phyloP scores from a whole-genome alignment of 1,140 invertebrate species.

The Trachymyrmex cornetzi region DNA sequence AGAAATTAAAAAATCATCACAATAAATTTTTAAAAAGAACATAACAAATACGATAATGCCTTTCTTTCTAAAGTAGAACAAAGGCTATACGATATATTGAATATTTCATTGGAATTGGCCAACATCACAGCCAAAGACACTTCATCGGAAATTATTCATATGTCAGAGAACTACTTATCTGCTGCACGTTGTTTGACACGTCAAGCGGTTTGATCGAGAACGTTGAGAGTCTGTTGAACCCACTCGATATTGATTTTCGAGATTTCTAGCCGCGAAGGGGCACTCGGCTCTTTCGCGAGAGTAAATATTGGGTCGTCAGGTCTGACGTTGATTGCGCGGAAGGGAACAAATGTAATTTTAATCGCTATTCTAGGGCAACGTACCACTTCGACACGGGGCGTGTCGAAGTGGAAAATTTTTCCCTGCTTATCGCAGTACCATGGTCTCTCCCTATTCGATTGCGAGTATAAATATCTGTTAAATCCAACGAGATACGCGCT shows the following conservation, averaged over 20 bases:
- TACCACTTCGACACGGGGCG: background rate
- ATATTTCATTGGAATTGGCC: slow-evolving; percentile 32
- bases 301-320: slow-evolving; percentile 75
- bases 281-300: slow-evolving; percentile 64
- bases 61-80: background rate
- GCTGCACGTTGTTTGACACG: slow-evolving; percentile 54
- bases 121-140: slow-evolving; percentile 34
- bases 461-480: slow-evolving; percentile 65
- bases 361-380: slow-evolving; percentile 61
- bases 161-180: slow-evolving; percentile 58
- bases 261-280: slow-evolving; percentile 74
- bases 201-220: slow-evolving; percentile 65
- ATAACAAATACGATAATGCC: background rate
- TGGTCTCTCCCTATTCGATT: slow-evolving; percentile 18
- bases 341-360: slow-evolving; percentile 77
- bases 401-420: slow-evolving; percentile 52
- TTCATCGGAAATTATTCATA: slow-evolving; percentile 63
- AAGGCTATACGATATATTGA: slow-evolving; percentile 8
- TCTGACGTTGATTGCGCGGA: slow-evolving; percentile 74
- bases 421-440: slow-evolving; percentile 10
- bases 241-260: slow-evolving; percentile 74
- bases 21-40: background rate
- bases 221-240: slow-evolving; percentile 66
- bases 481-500: slow-evolving; percentile 20
- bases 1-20: background rate